Base-by-base conservation (phyloP, 2,113 vertebrate species). In the Nerophis ophidion region DNA sequence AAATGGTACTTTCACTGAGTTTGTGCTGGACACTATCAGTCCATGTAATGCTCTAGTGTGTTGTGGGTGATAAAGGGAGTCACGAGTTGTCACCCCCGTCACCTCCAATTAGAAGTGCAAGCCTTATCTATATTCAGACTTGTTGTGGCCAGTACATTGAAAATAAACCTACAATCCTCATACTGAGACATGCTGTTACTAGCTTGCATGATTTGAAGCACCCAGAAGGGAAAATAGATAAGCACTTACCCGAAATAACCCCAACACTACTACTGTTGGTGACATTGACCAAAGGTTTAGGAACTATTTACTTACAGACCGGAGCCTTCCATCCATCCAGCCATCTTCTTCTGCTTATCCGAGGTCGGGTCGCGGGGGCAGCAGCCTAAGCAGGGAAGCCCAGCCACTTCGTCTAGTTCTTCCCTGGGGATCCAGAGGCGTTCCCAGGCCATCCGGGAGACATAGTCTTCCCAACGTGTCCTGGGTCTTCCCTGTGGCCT, bases 41-140 rank as follows among this genome's bases (percentile, higher is more conserved):
- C 15, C 26, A 47, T 46, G 56, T 49, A 66, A 72, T 38, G 40
- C 80, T 77, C 65, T 49, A 44, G 40, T 44, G 40, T 79, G 74
- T 50, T 51, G 11, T 17, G 10, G 17, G 44, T 50, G 84, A 87
- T 85, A 83, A 77, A 59, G 15, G 44, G 36, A 58, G 3, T 73
- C 45, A 46, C 9, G 1, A 44, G 61, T 45, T 44, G 34, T 3
- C 36, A 47, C 45, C 68, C 11, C 35, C 1, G n/a, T 74, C 60
- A 70, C 45, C 6, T 40, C 12, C 9, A 34, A 36, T 48, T 48
- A 9, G 5, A 11, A 54, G 33, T 15, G 4, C 2, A 13, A 10
- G 5, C 0, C 47, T 63, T 81, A 78, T 76, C 72, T 63, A 36
- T 49, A 75, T 16, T 35, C 52, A 49, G 38, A 58, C 36, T 1